Conservation (phyloP, 2,888 invertebrate genomes). For the Agapostemon virescens region DNA sequence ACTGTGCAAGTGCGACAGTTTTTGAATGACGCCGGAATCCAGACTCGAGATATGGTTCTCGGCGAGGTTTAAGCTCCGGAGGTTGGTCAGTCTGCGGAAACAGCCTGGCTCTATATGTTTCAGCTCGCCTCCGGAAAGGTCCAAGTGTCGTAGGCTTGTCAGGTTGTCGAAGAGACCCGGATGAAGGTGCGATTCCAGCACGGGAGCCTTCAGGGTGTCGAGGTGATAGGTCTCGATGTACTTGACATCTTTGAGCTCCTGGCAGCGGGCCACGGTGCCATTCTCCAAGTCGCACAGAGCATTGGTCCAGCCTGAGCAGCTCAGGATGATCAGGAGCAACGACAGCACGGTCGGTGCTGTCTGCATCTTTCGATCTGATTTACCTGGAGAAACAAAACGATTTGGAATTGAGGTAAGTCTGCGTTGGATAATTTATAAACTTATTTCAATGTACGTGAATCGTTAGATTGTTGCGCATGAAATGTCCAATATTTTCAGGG, state of each 20-base stretch:
- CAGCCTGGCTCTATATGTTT: conserved; percentile 83
- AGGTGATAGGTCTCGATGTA: conserved; percentile 71
- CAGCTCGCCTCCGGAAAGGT: conserved; percentile 85
- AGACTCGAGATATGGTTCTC: conserved; percentile 84
- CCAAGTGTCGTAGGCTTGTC: conserved; percentile 84
- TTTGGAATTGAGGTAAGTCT: neutral
- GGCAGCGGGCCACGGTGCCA: conserved; percentile 69
- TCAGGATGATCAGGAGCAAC: conserved; percentile 66
- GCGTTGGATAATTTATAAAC: neutral
- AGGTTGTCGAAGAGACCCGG: conserved; percentile 81
- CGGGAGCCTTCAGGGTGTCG: conserved; percentile 65
- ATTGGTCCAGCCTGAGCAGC: conserved; percentile 57
- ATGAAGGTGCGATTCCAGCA: conserved; percentile 56
- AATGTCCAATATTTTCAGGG: too few relatives aligned
- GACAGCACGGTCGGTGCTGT: conserved; percentile 59
- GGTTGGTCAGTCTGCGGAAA: conserved; percentile 83
- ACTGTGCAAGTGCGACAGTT: conserved; percentile 83
- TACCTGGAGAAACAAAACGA: conserved; percentile 49
- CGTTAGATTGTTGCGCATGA: neutral
- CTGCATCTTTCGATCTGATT: conserved; percentile 72
- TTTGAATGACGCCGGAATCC: conserved; percentile 81
- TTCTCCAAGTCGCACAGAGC: conserved; percentile 70
- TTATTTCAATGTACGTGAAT: neutral
- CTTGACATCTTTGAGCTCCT: conserved; percentile 72
- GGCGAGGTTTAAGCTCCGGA: conserved; percentile 83